Evolutionary conservation across 2,888 invertebrate genomes (phyloP).

Genomic region (Epinotia ramella): DNA sequence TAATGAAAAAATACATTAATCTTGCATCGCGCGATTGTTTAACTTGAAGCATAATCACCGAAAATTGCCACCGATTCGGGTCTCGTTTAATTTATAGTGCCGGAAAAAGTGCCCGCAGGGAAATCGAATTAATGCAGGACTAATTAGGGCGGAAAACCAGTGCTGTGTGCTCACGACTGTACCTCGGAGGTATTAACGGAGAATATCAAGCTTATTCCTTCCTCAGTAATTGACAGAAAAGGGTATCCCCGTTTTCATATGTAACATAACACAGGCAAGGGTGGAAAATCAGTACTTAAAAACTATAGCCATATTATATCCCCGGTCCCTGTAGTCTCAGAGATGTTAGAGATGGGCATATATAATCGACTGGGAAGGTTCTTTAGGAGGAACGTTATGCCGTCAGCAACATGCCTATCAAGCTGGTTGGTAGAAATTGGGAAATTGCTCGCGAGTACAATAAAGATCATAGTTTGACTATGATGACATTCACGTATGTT

Average conservation of each 20-base stretch:
- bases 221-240: neutral
- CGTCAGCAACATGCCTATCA: no score
- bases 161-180: neutral
- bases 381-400: no score
- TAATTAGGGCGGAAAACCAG: conserved; percentile 27
- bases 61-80: conserved; percentile 6
- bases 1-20: neutral
- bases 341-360: no score
- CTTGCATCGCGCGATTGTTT: neutral
- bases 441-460: no score
- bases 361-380: no score
- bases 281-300: no score
- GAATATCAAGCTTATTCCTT: neutral
- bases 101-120: conserved; percentile 27
- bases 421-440: no score
- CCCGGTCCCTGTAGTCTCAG: no score
- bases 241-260: neutral
- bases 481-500: no score
- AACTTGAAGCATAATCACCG: conserved; percentile 14
- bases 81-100: conserved; percentile 15
- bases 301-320: no score
- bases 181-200: neutral
- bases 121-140: conserved; percentile 26
- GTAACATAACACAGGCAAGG: no score
- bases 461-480: no score